Base-by-base conservation (phyloP, 2,113 vertebrate species). In the Gorsachius goisagi region DNA sequence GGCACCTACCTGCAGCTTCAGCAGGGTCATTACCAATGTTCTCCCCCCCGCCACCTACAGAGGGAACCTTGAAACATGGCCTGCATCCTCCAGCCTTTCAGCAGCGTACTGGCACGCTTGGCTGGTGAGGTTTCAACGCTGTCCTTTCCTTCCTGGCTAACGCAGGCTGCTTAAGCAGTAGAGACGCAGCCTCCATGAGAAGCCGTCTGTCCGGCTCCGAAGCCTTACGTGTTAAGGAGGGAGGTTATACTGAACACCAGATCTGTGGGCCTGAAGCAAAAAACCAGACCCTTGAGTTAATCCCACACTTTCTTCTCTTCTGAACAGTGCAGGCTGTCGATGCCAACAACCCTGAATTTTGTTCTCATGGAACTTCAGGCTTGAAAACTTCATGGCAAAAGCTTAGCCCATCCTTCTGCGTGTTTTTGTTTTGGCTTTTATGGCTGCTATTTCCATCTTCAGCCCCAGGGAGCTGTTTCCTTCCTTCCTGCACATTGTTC, bases 81-180 rank as follows among this genome's bases (percentile, higher is more conserved):
- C 30, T 26, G 55, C 24, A 39, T 2, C 26, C 55, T 33, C 22
- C 39, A 9, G 16, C 56, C 37, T 28, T 32, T 66, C 74, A 64
- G 74, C 56, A 26, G 35, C 2, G 33, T 21, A 10, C 11, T 4
- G 14, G 58, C 66, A 22, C 4, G 0, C 12, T 14, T 3, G n/a
- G 52, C 8, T 33, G 4, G 53, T 1, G 35, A 62, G 63, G 41
- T 0, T 64, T 53, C 30, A 13, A 0, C n/a, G 62, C 53, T 73
- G 64, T 69, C 69, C 47, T 33, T 19, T 13, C 15, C 58, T 37
- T 17, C 41, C 35, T 35, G 30, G 8, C 39, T 52, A 2, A 23
- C 7, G 9, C 1, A 1, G 16, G 11, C 9, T 3, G 1, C 44
- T 73, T 9, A n/a, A 24, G 20, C n/a, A 18, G 22, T 5, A 35